phyloP scores from a whole-genome alignment of 2,113 vertebrate species.

The Haplochromis burtoni region DNA sequence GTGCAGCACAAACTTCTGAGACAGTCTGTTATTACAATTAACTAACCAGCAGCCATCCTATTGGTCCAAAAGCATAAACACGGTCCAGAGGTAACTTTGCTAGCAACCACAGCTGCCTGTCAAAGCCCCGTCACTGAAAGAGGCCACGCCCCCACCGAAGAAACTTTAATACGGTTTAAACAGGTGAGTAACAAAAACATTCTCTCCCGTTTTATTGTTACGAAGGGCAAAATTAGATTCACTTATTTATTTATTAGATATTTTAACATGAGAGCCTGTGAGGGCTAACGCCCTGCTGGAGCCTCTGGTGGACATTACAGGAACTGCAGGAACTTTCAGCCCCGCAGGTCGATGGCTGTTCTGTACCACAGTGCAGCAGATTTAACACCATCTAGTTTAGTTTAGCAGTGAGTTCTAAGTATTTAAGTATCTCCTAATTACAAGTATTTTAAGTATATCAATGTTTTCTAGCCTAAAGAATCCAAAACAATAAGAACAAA shows the following conservation, averaged over 20 bases:
- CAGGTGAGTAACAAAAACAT: neutral
- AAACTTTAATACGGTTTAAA: accelerated
- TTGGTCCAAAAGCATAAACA: neutral
- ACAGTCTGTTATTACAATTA: neutral
- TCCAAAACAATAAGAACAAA: accelerated
- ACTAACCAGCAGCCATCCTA: neutral
- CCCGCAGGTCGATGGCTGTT: neutral
- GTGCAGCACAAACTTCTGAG: neutral
- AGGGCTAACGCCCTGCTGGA: neutral
- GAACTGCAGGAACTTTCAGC: neutral
- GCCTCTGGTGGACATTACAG: accelerated
- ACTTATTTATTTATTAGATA: neutral
- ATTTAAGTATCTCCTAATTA: neutral
- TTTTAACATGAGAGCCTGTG: neutral
- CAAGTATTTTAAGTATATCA: neutral
- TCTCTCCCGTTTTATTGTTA: neutral
- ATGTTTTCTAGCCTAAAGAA: accelerated
- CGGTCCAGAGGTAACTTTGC: neutral
- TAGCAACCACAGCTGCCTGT: neutral
- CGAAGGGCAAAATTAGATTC: accelerated
- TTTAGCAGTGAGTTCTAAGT: accelerated
- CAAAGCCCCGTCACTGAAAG: accelerated
- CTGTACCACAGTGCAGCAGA: neutral
- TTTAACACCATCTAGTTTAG: neutral
- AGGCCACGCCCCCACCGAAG: neutral